These are phyloP conservation scores for Plecturocebus donacophilus DNA, from an alignment of 2,113 vertebrate species.

Conservation along the genomic window DNA sequence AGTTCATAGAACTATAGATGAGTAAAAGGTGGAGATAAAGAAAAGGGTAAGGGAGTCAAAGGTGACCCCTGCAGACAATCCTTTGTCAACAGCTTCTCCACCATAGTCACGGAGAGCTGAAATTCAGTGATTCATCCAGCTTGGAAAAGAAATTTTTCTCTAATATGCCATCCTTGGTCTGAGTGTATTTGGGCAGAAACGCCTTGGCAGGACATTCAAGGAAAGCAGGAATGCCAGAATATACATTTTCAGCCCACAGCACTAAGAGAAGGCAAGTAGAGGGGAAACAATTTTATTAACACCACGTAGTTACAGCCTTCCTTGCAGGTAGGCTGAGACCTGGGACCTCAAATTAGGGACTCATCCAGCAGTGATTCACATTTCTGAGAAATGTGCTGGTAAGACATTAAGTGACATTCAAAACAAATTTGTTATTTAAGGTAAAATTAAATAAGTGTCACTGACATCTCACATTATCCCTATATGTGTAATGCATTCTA, in stretches of 20 bases:
- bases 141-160: background rate
- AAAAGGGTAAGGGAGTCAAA: background rate
- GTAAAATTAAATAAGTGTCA: background rate
- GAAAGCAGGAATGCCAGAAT: background rate
- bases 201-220: background rate
- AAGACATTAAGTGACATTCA: background rate
- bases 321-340: background rate
- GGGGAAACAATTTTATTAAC: background rate
- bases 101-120: background rate
- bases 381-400: conserved; percentile 43
- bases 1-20: background rate
- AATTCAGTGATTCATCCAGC: background rate
- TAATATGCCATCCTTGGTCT: background rate
- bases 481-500: background rate
- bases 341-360: background rate
- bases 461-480: background rate
- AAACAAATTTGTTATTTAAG: conserved; percentile 9
- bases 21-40: background rate
- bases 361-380: background rate
- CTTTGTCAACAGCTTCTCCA: background rate
- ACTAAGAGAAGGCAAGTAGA: background rate
- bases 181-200: background rate
- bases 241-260: background rate
- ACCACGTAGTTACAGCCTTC: background rate
- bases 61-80: accelerated